Evolutionary conservation across 2,888 invertebrate species (phyloP), one percentile per base, ranked within the genome.

Genomic region (Subacronicta megacephala): DNA sequence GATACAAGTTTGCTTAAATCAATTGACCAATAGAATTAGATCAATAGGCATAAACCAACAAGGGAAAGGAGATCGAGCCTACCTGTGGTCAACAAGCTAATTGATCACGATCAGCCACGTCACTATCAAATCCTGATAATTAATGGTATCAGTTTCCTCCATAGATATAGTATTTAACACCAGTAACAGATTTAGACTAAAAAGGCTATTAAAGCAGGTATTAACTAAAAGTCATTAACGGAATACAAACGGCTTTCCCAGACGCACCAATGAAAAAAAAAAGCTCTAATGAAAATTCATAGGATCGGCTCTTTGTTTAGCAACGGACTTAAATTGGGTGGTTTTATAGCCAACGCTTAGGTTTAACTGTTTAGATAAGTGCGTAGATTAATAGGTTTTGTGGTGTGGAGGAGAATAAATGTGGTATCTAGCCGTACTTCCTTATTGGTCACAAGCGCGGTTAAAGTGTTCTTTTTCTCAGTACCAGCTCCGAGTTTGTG

Each of bases 191-290:
- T 66, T 23, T 5, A 2, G 26, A 26, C 26, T 3, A 10, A 54
- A 45, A 62, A 46, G 6, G 6, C 51, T 57, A 62, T 62, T 73
- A 70, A 58, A 37, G 38, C 44, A 43, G 58, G 44, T 60, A 69
- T 66, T 72, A 69, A 61, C 62, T 62, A 36, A 69, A 66, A 53
- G 57, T 46, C 50, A 47, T 59, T 75, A 75, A 64, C 56, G 58
- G 54, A 57, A n/a, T 54, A 55, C 49, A 51, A 7, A 42, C n/a
- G 51, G 42, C 54, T 62, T 64, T 49, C 40, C 33, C 36, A n/a
- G n/a, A n/a, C n/a, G n/a, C n/a, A n/a, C n/a, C n/a, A n/a, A n/a
- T 75, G 64, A 66, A 50, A 74, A 62, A 69, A 74, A 73, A 60
- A 66, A 66, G 53, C 62, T 45, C 67, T 67, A 63, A 71, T 74